Evolutionary conservation across 2,113 vertebrate species (phyloP), one percentile per base, ranked within the genome.

Genomic region (Apteryx mantelli): DNA sequence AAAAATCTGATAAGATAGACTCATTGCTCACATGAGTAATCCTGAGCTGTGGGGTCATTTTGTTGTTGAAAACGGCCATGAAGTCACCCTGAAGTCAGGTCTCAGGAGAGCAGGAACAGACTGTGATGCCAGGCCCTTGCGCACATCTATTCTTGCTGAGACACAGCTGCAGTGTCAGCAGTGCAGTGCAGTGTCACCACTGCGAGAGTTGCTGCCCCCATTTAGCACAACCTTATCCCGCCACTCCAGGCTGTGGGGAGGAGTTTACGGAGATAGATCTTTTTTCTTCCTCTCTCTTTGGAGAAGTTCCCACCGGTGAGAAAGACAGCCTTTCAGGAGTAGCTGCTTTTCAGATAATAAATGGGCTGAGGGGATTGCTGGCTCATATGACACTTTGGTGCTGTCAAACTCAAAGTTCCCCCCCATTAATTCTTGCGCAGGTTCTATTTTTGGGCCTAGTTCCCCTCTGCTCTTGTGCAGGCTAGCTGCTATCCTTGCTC

Each of bases 191-290:
- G 52, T 55, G 34, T 60, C 71, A 64, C 40, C 46, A 70, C 55
- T 0, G 0, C 48, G 19, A 40, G 56, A 89, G 11, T 44, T 34
- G 44, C 40, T 89, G 69, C 64, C 34, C 48, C 3, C 1, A 5
- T 77, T 94, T 74, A 82, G n/a, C 63, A 74, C n/a, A 76, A 65
- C 36, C 46, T 90, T 83, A 71, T 83, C 73, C 86, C 46, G 30
- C 10, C 3, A 8, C 30, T 25, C 2, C 11, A 73, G 78, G 32
- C 58, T 82, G 32, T 81, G 63, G 19, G 53, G 25, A 75, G 46
- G 32, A 65, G 74, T 60, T n/a, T 14, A 71, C 21, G 16, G 46
- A 3, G 40, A 25, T 10, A 71, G 32, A 30, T 81, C 25, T 48
- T 9, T 0, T 44, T 83, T 40, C 24, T 30, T 22, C 19, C 50